Evolutionary conservation across 2,113 vertebrate genomes (phyloP), one percentile per base, ranked within the genome.

Genomic region (Hemicordylus capensis): DNA sequence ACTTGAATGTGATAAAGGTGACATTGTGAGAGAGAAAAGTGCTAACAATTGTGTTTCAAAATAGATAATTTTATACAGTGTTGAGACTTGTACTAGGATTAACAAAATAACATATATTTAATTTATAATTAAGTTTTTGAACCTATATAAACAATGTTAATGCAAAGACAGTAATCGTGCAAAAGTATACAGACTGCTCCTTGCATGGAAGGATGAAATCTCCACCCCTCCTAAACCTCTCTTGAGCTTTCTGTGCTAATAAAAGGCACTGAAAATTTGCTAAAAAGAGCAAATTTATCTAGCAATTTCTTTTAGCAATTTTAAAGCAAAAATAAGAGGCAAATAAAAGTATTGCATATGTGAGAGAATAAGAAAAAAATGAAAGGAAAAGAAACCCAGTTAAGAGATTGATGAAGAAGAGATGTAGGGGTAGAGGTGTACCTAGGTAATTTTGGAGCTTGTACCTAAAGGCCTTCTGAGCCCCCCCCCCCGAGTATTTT

Each of bases 51-150:
- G 64, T 86, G 58, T 69, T 83, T 83, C 91, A 83, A 91, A 91
- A 93, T 86, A 91, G 90, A 83, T 67, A 87, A 42, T 39, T 88
- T 81, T 88, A 72, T 69, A 76, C 81, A 75, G 66, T 88, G 85
- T 37, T 87, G 87, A 89, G 84, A 81, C 66, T 77, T 89, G 85
- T 66, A 80, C 58, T 87, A 83, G 76, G 67, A 84, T 85, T 84
- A 87, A 11, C 89, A 85, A 93, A 94, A 87, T 89, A 90, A 85
- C 74, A 67, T 1, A 19, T 73, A 81, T 81, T 56, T 3, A 69
- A 56, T 80, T 34, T 80, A 7, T 48, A 61, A 80, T n/a, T 22
- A 76, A 28, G 15, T 44, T 80, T 64, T 76, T 64, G 61, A 81
- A 44, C 22, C 5, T 24, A 26, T 61, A 78, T 61, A 26, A n/a